Conservation (phyloP, 2,888 invertebrate species). For the Galerucella pusilla region DNA sequence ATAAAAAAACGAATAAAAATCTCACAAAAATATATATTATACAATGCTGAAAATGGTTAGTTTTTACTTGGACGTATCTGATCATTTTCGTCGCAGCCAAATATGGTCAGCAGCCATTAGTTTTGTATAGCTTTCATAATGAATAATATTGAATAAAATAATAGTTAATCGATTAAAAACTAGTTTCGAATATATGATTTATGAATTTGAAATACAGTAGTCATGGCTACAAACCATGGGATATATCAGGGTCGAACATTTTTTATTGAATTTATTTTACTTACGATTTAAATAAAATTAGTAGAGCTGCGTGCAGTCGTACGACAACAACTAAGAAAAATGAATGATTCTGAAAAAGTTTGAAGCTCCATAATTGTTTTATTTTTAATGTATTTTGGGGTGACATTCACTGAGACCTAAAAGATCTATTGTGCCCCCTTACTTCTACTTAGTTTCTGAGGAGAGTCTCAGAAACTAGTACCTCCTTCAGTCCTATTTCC, state of each 20-base stretch:
- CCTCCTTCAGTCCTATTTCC: too few relatives aligned
- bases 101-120: slow-evolving; percentile 31
- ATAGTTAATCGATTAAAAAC: slow-evolving; percentile 34
- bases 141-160: slow-evolving; percentile 33
- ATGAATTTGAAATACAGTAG: slow-evolving; percentile 33
- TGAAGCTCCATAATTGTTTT: too few relatives aligned
- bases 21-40: background rate
- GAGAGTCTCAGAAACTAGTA: too few relatives aligned
- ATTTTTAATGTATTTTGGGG: too few relatives aligned
- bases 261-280: slow-evolving; percentile 3
- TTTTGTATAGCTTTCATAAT: slow-evolving; percentile 31
- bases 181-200: slow-evolving; percentile 33
- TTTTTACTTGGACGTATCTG: slow-evolving; percentile 3
- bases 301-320: background rate
- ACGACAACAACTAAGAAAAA: background rate
- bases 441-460: too few relatives aligned
- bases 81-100: slow-evolving; percentile 17
- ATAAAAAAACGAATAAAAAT: slow-evolving; percentile 10
- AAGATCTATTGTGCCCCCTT: too few relatives aligned
- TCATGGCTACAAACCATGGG: slow-evolving; percentile 8
- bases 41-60: slow-evolving; percentile 6
- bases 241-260: slow-evolving; percentile 25
- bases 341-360: too few relatives aligned
- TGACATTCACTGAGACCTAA: too few relatives aligned
- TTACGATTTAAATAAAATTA: background rate